Evolutionary conservation across 2,113 vertebrate species (phyloP).

Genomic region (Cygnus atratus): DNA sequence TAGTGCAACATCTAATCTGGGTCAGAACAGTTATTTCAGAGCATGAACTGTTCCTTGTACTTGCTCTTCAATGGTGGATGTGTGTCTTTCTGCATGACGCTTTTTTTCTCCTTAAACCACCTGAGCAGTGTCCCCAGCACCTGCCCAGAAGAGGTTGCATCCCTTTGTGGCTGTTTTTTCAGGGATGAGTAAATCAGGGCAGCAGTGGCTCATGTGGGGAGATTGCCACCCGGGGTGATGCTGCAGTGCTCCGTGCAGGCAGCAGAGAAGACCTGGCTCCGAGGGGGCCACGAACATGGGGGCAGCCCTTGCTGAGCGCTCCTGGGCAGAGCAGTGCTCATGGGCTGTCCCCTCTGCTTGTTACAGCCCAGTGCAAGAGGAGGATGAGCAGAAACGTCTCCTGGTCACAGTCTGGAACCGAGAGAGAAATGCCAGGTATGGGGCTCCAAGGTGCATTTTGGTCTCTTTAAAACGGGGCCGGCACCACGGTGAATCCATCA

Average conservation of each 20-base stretch:
- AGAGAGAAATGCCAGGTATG: conserved; percentile 81
- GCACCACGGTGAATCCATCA: background rate
- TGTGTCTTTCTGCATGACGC: background rate
- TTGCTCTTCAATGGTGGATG: background rate
- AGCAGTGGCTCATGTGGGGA: background rate
- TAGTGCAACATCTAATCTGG: background rate
- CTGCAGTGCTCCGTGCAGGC: background rate
- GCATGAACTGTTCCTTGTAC: background rate
- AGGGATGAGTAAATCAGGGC: background rate
- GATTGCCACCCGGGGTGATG: background rate
- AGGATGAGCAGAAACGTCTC: conserved; percentile 84
- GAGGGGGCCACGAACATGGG: background rate
- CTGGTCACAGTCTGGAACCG: conserved; percentile 88
- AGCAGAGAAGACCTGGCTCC: background rate
- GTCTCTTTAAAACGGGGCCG: background rate
- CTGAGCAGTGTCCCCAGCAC: background rate
- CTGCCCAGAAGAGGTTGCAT: background rate
- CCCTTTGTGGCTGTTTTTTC: background rate
- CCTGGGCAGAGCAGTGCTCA: background rate
- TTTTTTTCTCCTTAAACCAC: background rate
- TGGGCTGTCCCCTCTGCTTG: background rate
- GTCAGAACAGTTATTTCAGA: background rate
- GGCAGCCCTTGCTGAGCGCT: background rate
- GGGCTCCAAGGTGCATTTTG: accelerated
- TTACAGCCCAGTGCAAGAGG: conserved; percentile 78